These are phyloP conservation scores for Spodoptera picta DNA, from an alignment of 2,888 invertebrate species.

Conservation along the genomic window DNA sequence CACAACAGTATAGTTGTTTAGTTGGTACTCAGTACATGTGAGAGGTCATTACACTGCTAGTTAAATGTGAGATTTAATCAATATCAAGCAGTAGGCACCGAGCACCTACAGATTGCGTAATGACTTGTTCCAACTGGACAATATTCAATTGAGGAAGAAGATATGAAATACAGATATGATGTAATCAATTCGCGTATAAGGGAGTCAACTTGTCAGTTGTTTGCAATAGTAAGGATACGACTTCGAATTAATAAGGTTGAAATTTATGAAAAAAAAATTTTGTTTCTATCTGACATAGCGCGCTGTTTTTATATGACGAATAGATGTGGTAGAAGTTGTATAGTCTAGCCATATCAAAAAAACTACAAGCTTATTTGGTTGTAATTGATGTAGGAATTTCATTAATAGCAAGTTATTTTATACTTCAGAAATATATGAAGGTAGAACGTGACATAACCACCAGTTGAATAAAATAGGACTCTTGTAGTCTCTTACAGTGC, in stretches of 20 bases:
- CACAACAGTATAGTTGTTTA: constrained; percentile 15
- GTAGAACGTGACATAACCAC: no score
- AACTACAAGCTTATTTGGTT: no score
- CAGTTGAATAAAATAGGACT: no score
- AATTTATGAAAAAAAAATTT: no score
- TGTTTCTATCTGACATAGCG: no score
- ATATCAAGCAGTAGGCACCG: constrained; percentile 39
- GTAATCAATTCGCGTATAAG: constrained; percentile 51
- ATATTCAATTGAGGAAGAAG: constrained; percentile 57
- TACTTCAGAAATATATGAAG: no score
- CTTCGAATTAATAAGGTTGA: constrained; percentile 6
- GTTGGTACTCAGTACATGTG: constrained; percentile 14
- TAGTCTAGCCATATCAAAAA: no score
- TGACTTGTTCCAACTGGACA: constrained; percentile 40
- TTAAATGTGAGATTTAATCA: constrained; percentile 40
- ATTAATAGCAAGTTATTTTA: no score
- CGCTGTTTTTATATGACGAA: no score
- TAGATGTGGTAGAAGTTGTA: no score
- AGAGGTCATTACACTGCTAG: constrained; percentile 39
- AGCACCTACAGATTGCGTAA: constrained; percentile 37
- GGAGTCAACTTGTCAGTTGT: constrained; percentile 32
- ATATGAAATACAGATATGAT: constrained; percentile 54
- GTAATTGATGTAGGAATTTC: no score
- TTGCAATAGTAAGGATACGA: constrained; percentile 45
- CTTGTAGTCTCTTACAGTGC: no score